Conservation (phyloP, 2,888 invertebrate genomes). For the Melanophora roralis region DNA sequence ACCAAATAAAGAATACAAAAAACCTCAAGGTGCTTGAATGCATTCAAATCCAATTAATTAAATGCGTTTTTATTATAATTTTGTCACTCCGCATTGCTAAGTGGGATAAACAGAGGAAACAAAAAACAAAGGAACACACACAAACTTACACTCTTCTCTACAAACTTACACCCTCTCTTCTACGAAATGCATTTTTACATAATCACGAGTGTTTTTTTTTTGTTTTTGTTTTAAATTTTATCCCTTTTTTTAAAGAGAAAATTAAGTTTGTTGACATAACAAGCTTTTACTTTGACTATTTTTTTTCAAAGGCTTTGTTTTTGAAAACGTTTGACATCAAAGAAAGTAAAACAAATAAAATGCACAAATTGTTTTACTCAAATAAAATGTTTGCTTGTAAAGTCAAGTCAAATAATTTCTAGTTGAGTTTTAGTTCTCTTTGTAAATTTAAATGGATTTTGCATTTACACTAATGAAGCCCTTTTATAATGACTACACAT, state of each 20-base stretch:
- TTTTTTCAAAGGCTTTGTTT: not conserved
- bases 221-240: too few relatives aligned
- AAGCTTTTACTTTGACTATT: slow-evolving; percentile 8
- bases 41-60: slow-evolving; percentile 37
- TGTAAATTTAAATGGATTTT: not conserved
- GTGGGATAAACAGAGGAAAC: not conserved
- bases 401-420: not conserved
- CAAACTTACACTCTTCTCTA: too few relatives aligned
- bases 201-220: too few relatives aligned
- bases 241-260: too few relatives aligned
- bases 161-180: too few relatives aligned
- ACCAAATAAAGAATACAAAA: not conserved
- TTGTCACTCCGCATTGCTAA: slow-evolving; percentile 4
- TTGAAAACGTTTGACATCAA: slow-evolving; percentile 33
- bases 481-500: too few relatives aligned
- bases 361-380: not conserved
- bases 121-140: not conserved
- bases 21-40: not conserved
- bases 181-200: too few relatives aligned
- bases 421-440: not conserved
- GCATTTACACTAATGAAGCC: too few relatives aligned
- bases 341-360: not conserved
- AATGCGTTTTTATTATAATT: slow-evolving; percentile 34
- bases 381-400: slow-evolving; percentile 13
- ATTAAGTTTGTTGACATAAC: slow-evolving; percentile 25